A percentile compares a stretch with the other conserved stretches of the same genome.
Evolutionary conservation across 2,113 vertebrate species (phyloP).

Genomic region (Peromyscus leucopus): DNA sequence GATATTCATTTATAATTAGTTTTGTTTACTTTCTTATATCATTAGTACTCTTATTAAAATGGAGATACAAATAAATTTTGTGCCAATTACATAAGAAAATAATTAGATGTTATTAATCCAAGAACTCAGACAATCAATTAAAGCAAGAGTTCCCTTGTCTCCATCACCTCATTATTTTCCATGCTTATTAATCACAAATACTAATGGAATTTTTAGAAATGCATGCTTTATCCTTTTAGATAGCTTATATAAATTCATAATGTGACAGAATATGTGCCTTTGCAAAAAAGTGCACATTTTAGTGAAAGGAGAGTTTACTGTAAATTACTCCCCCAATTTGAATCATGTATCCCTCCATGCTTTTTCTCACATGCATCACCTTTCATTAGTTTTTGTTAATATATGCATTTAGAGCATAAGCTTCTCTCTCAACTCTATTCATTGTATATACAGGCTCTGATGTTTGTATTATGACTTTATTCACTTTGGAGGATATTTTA

Average conservation of each 20-base stretch:
- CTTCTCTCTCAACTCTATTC: neutral
- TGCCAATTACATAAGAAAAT: conserved; percentile 85
- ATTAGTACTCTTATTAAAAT: conserved; percentile 85
- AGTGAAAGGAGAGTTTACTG: neutral
- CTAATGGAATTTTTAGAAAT: conserved; percentile 78
- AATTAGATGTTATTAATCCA: conserved; percentile 88
- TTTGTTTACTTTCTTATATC: conserved; percentile 84
- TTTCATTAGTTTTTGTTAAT: neutral
- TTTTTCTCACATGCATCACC: neutral
- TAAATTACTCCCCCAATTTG: neutral
- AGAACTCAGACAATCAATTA: conserved; percentile 84
- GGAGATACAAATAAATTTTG: conserved; percentile 84
- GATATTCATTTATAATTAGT: conserved; percentile 79
- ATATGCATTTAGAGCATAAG: neutral
- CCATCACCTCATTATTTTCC: conserved; percentile 84
- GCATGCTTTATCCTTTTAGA: conserved; percentile 61
- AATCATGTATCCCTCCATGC: neutral
- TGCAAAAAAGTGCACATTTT: conserved; percentile 1
- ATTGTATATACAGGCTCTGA: neutral
- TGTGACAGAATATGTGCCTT: neutral
- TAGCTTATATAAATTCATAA: conserved; percentile 66
- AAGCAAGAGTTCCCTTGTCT: conserved; percentile 81
- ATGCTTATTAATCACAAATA: conserved; percentile 82
- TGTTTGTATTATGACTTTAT: neutral
- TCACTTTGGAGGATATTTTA: neutral